Evolutionary conservation across 2,113 vertebrate species (phyloP).

Genomic region (Pyrgilauda ruficollis): DNA sequence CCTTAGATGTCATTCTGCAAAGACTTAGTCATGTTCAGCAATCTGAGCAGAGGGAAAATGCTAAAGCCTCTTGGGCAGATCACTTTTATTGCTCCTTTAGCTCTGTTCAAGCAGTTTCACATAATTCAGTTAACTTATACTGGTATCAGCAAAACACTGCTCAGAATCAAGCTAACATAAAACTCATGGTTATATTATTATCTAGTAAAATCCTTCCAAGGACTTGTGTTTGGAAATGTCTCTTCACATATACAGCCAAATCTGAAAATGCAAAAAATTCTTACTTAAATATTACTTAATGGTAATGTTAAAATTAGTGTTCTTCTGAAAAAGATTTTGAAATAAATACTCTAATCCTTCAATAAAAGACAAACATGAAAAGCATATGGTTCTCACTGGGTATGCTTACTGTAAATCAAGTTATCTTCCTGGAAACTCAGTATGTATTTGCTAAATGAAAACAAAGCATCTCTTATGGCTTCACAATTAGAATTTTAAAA

Average conservation of each 20-base stretch:
- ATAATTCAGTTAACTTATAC: neutral
- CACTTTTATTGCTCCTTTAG: neutral
- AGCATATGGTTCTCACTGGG: neutral
- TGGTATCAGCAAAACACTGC: neutral
- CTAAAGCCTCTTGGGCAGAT: neutral
- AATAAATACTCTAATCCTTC: neutral
- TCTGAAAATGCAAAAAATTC: neutral
- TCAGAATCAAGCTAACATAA: neutral
- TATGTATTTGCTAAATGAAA: neutral
- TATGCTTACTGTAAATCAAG: neutral
- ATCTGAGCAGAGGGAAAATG: neutral
- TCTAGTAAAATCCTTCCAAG: neutral
- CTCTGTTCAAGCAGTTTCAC: neutral
- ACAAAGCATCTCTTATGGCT: neutral
- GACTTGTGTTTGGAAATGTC: neutral
- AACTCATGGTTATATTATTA: neutral
- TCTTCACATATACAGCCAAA: neutral
- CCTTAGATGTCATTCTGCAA: conserved; percentile 31
- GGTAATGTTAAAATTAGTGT: neutral
- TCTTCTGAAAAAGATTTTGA: conserved; percentile 22
- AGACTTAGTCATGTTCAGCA: neutral
- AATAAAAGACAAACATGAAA: neutral
- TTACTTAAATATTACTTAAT: neutral
- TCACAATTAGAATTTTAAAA: neutral
- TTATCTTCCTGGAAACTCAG: neutral